Percentiles rank a stretch among this genome's conserved stretches.
phyloP scores from a whole-genome alignment of 1,140 invertebrate species.

The Platyura marginata region DNA sequence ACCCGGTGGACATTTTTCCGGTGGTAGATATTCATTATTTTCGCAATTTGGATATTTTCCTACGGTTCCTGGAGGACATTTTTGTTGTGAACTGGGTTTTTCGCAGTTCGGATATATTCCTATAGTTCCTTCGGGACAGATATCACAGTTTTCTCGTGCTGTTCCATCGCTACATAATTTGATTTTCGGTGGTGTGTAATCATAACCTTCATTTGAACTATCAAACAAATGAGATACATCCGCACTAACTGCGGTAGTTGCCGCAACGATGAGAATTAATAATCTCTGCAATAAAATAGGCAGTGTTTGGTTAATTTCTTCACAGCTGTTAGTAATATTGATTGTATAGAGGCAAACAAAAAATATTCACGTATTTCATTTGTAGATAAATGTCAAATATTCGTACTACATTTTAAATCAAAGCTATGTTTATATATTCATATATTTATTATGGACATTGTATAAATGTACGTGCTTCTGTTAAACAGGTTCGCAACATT shows the following conservation, averaged over 20 bases:
- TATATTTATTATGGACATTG: too few species aligned
- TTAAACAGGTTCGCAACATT: too few species aligned
- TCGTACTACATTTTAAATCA: too few species aligned
- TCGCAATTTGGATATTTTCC: neutral
- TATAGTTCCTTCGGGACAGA: neutral
- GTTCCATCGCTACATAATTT: neutral
- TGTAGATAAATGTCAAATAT: too few species aligned
- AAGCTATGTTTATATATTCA: too few species aligned
- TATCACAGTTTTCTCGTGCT: neutral
- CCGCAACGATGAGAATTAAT: neutral
- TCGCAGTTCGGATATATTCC: neutral
- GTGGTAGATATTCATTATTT: too few species aligned
- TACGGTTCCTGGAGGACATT: neutral
- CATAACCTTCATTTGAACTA: neutral
- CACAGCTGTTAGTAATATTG: too few species aligned
- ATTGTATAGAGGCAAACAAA: too few species aligned
- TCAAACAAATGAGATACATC: constrained; percentile 1
- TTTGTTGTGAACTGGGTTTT: too few species aligned
- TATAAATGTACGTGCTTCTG: too few species aligned
- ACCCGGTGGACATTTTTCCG: neutral
- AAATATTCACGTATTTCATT: too few species aligned
- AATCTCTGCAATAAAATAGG: neutral
- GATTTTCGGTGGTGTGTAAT: neutral
- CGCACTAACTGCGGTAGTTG: neutral
- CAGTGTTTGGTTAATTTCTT: too few species aligned